Conservation (phyloP, 2,797 vertebrate genomes). For the Takifugu ocellatus region DNA sequence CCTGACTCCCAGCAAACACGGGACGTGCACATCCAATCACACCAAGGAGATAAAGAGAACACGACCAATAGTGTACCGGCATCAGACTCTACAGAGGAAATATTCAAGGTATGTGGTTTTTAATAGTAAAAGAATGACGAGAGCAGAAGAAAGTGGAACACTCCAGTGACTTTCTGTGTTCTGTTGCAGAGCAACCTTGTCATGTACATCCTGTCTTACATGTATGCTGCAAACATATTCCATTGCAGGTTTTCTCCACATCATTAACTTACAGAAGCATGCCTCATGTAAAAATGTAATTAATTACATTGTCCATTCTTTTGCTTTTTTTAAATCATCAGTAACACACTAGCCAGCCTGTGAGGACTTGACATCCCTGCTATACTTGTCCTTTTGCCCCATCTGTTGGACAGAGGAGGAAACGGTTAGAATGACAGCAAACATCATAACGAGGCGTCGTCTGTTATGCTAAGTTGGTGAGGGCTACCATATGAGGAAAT, state of each 20-base stretch:
- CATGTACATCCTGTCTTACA: constrained; percentile 20
- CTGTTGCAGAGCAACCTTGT: constrained; percentile 5
- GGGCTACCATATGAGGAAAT: constrained; percentile 34
- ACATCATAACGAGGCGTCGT: constrained; percentile 23
- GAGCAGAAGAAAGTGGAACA: neutral
- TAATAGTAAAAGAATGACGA: constrained; percentile 11
- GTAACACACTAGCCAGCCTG: constrained; percentile 13
- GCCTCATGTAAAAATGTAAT: constrained; percentile 42
- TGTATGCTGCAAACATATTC: constrained; percentile 53
- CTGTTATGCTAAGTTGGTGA: constrained; percentile 25
- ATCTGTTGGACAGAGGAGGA: constrained; percentile 70
- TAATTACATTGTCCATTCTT: constrained; percentile 35
- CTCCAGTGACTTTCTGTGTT: constrained; percentile 4
- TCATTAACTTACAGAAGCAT: constrained; percentile 62
- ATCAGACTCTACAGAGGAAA: constrained; percentile 71
- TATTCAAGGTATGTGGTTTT: constrained; percentile 74
- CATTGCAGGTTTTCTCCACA: constrained; percentile 59
- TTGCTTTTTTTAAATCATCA: constrained; percentile 43
- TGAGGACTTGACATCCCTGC: constrained; percentile 18
- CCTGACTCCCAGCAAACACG: constrained; percentile 53
- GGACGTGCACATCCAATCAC: constrained; percentile 60
- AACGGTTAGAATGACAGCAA: constrained; percentile 32
- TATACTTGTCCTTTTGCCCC: constrained; percentile 68
- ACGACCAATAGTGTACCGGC: constrained; percentile 55
- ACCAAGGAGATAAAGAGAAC: constrained; percentile 65